Conservation (phyloP, 2,888 invertebrate species). For the Clostera curtula region DNA sequence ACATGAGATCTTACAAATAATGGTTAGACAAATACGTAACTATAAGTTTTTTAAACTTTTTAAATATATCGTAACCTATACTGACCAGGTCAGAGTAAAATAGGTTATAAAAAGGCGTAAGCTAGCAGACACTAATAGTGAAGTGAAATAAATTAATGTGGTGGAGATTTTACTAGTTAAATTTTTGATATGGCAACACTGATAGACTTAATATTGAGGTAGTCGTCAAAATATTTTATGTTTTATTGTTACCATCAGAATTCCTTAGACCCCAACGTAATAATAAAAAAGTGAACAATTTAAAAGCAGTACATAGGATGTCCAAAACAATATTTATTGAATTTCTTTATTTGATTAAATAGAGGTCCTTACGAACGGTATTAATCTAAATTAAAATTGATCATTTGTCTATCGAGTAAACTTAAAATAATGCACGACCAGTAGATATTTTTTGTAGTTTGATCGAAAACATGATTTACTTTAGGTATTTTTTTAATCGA, state of each 20-base stretch:
- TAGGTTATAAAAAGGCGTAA: conserved; percentile 36
- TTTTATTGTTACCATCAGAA: background rate
- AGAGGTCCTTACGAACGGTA: too few species aligned
- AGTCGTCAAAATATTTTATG: background rate
- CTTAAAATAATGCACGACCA: too few species aligned
- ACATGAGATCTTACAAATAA: conserved; percentile 60
- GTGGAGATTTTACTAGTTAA: background rate
- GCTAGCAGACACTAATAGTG: conserved; percentile 53
- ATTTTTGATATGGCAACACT: conserved; percentile 6
- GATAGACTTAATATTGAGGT: background rate
- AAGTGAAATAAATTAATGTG: conserved; percentile 6
- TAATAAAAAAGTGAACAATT: too few species aligned
- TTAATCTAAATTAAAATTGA: too few species aligned
- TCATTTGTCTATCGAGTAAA: too few species aligned
- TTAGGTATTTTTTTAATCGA: too few species aligned
- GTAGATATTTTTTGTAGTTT: too few species aligned
- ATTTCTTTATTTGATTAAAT: too few species aligned
- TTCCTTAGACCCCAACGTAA: too few species aligned
- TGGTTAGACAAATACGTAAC: conserved; percentile 36
- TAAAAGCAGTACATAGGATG: too few species aligned
- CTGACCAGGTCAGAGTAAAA: conserved; percentile 52
- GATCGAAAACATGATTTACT: too few species aligned
- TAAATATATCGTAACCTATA: conserved; percentile 30
- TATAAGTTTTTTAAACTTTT: conserved; percentile 58
- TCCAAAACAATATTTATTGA: too few species aligned